Percentiles rank a stretch among this genome's conserved stretches.
Evolutionary conservation across 1,140 invertebrate genomes (phyloP).

Genomic region (Lepidurus apus): DNA sequence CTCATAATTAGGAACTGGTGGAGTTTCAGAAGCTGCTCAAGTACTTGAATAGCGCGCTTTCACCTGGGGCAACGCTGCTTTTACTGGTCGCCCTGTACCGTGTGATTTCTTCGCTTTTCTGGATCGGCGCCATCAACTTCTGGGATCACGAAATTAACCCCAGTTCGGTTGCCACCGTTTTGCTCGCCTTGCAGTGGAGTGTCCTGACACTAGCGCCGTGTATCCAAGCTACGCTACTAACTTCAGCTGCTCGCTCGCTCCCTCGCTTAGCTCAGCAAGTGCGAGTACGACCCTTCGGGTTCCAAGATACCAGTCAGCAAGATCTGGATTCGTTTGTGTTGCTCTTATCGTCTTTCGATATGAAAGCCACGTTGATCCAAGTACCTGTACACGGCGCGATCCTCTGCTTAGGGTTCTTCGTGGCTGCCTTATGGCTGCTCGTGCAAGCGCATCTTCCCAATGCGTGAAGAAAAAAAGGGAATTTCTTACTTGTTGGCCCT

Average conservation of each 20-base stretch:
- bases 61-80: constrained; percentile 25
- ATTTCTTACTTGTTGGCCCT: not conserved
- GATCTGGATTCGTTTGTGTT: constrained; percentile 31
- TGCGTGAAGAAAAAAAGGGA: not conserved
- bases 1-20: constrained; percentile 18
- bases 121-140: constrained; percentile 13
- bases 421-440: constrained; percentile 25
- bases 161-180: constrained; percentile 22
- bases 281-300: constrained; percentile 27
- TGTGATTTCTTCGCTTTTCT: not conserved
- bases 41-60: constrained; percentile 28
- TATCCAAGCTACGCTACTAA: constrained; percentile 28
- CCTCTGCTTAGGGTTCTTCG: constrained; percentile 2
- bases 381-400: constrained; percentile 27
- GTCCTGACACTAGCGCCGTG: constrained; percentile 25
- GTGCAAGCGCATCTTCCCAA: constrained; percentile 5
- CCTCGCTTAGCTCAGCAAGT: constrained; percentile 17
- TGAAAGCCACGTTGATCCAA: constrained; percentile 21
- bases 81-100: constrained; percentile 27
- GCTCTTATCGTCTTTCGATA: constrained; percentile 28
- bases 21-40: constrained; percentile 32
- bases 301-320: constrained; percentile 28
- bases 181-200: constrained; percentile 30
- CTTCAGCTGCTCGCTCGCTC: constrained; percentile 25
- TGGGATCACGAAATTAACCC: not conserved